phyloP scores from a whole-genome alignment of 1,140 invertebrate species.

The Calosoma granatense region DNA sequence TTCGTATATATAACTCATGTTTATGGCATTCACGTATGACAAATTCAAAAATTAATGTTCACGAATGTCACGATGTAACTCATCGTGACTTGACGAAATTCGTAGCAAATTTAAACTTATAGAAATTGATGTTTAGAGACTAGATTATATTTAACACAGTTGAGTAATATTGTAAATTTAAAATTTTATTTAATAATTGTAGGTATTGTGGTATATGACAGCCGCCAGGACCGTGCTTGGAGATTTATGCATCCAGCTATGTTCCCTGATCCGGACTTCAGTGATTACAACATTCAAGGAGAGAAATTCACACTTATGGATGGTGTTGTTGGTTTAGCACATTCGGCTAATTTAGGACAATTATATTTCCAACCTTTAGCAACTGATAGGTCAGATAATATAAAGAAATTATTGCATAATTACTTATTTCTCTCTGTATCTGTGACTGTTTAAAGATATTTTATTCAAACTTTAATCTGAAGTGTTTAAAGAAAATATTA shows the following conservation, averaged over 20 bases:
- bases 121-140: too few species aligned
- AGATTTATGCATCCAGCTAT: constrained; percentile 63
- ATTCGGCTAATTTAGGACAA: constrained; percentile 52
- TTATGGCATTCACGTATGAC: too few species aligned
- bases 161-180: too few species aligned
- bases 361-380: constrained; percentile 74
- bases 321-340: constrained; percentile 65
- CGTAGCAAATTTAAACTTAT: too few species aligned
- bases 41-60: too few species aligned
- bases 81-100: too few species aligned
- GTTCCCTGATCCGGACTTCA: constrained; percentile 69
- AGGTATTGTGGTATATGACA: constrained; percentile 66
- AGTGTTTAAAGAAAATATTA: too few species aligned
- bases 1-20: too few species aligned
- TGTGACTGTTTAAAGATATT: not conserved
- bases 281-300: constrained; percentile 50
- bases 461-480: not conserved
- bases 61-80: too few species aligned
- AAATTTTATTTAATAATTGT: too few species aligned
- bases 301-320: constrained; percentile 65
- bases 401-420: not conserved
- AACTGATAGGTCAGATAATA: constrained; percentile 49
- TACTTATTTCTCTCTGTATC: not conserved
- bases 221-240: constrained; percentile 59
- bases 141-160: too few species aligned